Base-by-base conservation (phyloP, 1,140 invertebrate species). In the Ceratina calcarata region DNA sequence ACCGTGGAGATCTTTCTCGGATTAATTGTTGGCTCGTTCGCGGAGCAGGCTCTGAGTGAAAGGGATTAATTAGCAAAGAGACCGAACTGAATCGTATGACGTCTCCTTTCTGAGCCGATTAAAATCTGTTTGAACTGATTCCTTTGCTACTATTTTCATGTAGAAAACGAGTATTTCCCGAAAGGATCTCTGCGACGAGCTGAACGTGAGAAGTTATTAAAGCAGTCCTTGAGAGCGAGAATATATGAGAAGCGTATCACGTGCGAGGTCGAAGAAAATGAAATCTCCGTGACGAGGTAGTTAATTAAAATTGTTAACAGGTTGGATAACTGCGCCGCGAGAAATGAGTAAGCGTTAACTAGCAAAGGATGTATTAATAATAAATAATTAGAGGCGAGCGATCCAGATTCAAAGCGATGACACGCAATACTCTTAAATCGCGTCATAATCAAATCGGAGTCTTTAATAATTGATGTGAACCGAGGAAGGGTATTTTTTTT, bases 11-110 rank as follows among this genome's bases (percentile, higher is more conserved):
- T 22, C n/a, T 51, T 32, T 69, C 61, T 22, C 20, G 20, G 60
- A 49, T 45, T 45, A 45, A 45, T 45, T 45, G 10, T 45, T 10
- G 37, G 37, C 3, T 45, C 37, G 37, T 45, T 45, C 37, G 20
- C 22, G 10, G 10, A 71, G 37, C 20, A n/a, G n/a, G 0, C 3
- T 18, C 0, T 22, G 16, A 20, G n/a, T 45, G 18, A 58, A 10
- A 10, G 1, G 55, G 15, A 45, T 70, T 70, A 58, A 71, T 60
- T 71, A 71, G 58, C 53, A 32, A 45, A 6, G 10, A 20, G 27
- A 22, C 1, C 15, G 7, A 20, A 3, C 18, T n/a, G 20, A 45
- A 45, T 60, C 20, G 6, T 1, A 8, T n/a, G 22, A 27, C 8
- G 16, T 24, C 2, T 24, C 8, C 10, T 45, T 13, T 24, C 49